Base-by-base conservation (phyloP, 2,888 invertebrate genomes). In the Laspeyria flexula region DNA sequence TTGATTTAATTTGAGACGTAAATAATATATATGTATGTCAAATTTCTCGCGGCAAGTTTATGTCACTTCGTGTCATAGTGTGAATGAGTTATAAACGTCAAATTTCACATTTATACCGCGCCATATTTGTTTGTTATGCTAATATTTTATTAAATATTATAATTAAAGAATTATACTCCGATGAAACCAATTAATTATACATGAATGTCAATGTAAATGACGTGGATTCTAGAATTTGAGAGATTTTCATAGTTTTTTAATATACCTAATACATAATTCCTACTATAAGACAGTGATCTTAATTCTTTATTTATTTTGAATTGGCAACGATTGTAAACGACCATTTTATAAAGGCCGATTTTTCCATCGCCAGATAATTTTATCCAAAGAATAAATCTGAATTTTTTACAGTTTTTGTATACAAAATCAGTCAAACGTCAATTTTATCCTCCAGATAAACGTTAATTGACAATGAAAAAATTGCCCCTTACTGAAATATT, bases 1-100 rank as follows among this genome's bases (percentile, higher is more conserved):
- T n/a, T n/a, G 35, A n/a, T 25, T 15, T 16, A 15, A 23, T 11
- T 27, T 9, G n/a, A 18, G n/a, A 9, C 9, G 30, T 38, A 37
- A 44, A 38, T 38, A 15, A 39, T 39, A 11, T 11, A 9, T 3
- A 38, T 23, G 38, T 23, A 9, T 44, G 38, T 44, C 38, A 38
- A 27, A 11, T 43, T 59, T 52, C 38, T 48, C 30, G 7, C 34
- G 15, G 35, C 41, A 34, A 34, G 35, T 44, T 31, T 38, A 39
- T 13, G 23, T 13, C 16, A 16, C 9, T 21, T 25, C 13, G 42
- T 46, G 38, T 43, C 37, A 43, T 12, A 34, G 38, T 37, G 16
- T 25, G 40, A 45, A 44, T 43, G 37, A 47, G 23, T 50, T 42
- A 37, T 47, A 41, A 42, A 56, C 11, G 37, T n/a, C 7, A 30